A percentile compares a stretch with the other conserved stretches of the same genome.
Conservation (phyloP, 2,888 invertebrate species). For the Andrena minutula region DNA sequence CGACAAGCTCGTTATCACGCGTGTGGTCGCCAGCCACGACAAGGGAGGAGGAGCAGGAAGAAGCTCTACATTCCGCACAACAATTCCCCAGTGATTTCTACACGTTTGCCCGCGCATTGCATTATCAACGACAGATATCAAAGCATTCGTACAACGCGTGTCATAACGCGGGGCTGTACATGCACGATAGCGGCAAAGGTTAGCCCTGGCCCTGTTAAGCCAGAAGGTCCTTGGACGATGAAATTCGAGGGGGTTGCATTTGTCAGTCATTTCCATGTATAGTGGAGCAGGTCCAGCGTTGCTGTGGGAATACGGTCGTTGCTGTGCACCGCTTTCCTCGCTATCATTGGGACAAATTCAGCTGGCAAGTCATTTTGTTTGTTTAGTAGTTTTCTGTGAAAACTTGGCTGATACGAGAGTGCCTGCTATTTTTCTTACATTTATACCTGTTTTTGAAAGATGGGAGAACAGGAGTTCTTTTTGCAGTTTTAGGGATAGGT, state of each 20-base stretch:
- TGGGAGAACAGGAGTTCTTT: too few relatives aligned
- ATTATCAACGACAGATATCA: conserved; percentile 67
- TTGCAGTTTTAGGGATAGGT: too few relatives aligned
- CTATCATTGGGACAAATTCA: too few relatives aligned
- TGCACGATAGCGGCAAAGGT: conserved; percentile 36
- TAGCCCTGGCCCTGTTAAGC: neutral
- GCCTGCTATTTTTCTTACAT: too few relatives aligned
- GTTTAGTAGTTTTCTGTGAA: too few relatives aligned
- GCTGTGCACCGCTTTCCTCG: too few relatives aligned
- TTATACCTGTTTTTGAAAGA: too few relatives aligned
- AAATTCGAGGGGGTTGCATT: conserved; percentile 20
- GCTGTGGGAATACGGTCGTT: neutral
- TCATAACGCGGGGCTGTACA: conserved; percentile 42
- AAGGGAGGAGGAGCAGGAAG: conserved; percentile 30
- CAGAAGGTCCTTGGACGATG: conserved; percentile 18
- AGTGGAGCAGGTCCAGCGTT: neutral
- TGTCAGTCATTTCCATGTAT: conserved; percentile 28
- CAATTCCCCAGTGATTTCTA: conserved; percentile 57
- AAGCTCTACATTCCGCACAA: conserved; percentile 39
- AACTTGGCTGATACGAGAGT: too few relatives aligned
- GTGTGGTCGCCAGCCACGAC: conserved; percentile 38
- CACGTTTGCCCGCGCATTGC: conserved; percentile 52
- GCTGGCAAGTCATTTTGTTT: too few relatives aligned
- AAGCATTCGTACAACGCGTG: conserved; percentile 55
- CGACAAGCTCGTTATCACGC: conserved; percentile 67